phyloP scores from a whole-genome alignment of 2,113 vertebrate genomes.

The Felis chaus region DNA sequence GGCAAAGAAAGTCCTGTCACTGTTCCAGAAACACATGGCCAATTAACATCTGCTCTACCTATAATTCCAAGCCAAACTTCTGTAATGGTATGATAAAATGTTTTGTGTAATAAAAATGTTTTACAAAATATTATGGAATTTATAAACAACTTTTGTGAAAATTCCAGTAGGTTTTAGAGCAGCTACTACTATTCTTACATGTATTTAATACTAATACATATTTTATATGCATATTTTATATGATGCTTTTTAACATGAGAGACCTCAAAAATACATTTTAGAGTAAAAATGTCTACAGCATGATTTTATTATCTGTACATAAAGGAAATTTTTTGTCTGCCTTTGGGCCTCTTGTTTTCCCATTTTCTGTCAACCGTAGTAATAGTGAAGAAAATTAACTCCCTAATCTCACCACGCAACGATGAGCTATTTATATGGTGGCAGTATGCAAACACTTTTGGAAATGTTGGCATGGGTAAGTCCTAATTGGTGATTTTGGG shows the following conservation, averaged over 20 bases:
- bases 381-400: conserved; percentile 12
- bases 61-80: not conserved
- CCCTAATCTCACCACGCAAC: not conserved
- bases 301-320: conserved; percentile 1
- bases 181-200: not conserved
- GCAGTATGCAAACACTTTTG: not conserved
- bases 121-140: not conserved
- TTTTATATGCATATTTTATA: conserved; percentile 15
- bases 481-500: not conserved
- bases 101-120: conserved; percentile 18
- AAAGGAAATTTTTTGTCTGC: not conserved
- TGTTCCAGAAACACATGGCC: not conserved
- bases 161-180: not conserved
- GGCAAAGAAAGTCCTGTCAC: not conserved
- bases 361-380: conserved; percentile 8
- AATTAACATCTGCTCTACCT: not conserved
- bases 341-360: not conserved
- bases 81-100: not conserved
- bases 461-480: not conserved
- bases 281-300: not conserved
- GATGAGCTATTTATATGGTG: not conserved
- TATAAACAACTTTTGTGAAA: conserved; percentile 36
- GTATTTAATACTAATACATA: conserved; percentile 8
- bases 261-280: not conserved
- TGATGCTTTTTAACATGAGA: conserved; percentile 13